Conservation (phyloP, 1,140 invertebrate species). For the Brachionus calyciflorus region DNA sequence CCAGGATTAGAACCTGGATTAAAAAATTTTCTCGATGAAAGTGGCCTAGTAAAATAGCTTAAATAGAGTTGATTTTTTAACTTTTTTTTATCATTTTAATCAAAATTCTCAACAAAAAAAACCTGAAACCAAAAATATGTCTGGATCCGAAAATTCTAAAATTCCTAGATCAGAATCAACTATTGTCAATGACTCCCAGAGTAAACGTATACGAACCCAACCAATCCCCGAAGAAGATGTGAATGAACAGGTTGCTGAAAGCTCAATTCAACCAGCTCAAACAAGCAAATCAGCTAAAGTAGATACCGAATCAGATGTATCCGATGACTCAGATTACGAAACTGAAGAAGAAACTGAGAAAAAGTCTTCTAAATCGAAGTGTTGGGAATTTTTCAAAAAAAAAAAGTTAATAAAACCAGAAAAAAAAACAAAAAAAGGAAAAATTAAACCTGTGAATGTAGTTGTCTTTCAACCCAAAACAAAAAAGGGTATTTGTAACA, state of each 20-base stretch:
- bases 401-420: neutral
- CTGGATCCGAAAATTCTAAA: neutral
- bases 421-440: neutral
- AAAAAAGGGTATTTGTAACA: neutral
- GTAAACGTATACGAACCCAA: neutral
- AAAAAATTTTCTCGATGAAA: too few relatives aligned
- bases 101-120: too few relatives aligned
- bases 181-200: neutral
- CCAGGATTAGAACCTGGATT: too few relatives aligned
- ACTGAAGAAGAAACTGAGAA: neutral
- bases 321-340: neutral
- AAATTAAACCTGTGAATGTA: neutral
- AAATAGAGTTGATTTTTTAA: too few relatives aligned
- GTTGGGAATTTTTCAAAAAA: neutral
- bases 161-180: neutral
- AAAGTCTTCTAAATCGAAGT: neutral
- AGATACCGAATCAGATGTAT: neutral
- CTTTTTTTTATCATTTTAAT: too few relatives aligned
- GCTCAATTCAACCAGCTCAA: neutral
- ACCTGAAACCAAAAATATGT: too few relatives aligned
- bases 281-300: neutral
- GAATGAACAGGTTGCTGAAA: neutral
- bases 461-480: neutral
- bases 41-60: too few relatives aligned
- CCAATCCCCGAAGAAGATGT: neutral